Evolutionary conservation across 1,140 invertebrate genomes (phyloP), one percentile per base, ranked within the genome.

Genomic region (Leptinotarsa texana): DNA sequence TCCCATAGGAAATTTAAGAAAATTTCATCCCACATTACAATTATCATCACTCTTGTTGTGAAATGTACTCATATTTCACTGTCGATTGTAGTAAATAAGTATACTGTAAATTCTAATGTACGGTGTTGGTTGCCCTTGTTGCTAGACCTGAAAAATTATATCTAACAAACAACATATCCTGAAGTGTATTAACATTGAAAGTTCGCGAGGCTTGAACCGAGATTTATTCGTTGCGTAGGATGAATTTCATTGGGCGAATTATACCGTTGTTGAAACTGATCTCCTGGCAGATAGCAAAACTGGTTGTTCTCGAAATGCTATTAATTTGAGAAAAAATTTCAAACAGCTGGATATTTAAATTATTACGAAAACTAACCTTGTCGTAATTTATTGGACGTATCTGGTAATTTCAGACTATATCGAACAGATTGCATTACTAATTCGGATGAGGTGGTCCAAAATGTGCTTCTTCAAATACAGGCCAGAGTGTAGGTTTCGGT

Each of bases 301-400:
- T 74, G 72, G 72, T 74, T 74, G 73, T 74, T 57, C 21, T 67
- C 65, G 65, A n/a, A 27, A 6, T 63, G 21, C 73, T 48, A 74
- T 74, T 74, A 74, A 74, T 74, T 74, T 65, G 73, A 57, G 66
- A 49, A 74, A 74, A 74, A 74, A 63, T 74, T 65, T 74, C 73
- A 74, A 69, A 74, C 73, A 69, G 67, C 73, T 63, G 73, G 73
- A 69, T 61, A 66, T 69, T 61, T 67, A 74, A 69, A 49, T 66
- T 42, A 69, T 74, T 48, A 48, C 57, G 48, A 69, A 74, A 65
- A 68, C 63, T 24, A 48, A 68, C 66, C 73, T 33, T 17, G 48
- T 48, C 47, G 21, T 74, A 66, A 74, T 74, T 69, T 74, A 74
- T 67, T 42, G 65, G 65, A 24, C 24, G 65, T 67, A 67, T 67